Conservation (phyloP, 2,113 vertebrate genomes). For the Suricata suricatta region DNA sequence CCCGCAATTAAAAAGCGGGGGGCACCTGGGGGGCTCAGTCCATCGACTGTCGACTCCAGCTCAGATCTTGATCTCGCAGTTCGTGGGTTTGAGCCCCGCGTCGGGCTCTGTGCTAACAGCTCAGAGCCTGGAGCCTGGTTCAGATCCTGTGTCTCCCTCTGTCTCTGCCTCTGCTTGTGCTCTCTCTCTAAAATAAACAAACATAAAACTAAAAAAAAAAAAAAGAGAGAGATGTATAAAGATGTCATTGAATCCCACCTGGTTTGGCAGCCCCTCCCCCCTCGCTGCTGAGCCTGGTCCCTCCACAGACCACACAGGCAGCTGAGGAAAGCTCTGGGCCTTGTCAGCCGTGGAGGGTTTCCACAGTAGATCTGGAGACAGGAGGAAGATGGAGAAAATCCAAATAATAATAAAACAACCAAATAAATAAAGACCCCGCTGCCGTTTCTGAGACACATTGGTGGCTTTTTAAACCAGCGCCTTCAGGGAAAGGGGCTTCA, state of each 20-base stretch:
- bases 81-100: no score
- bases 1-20: neutral
- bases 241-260: neutral
- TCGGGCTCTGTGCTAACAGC: no score
- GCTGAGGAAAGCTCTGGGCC: neutral
- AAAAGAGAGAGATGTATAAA: neutral
- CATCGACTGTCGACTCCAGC: no score
- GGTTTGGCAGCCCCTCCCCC: neutral
- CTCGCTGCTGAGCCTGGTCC: neutral
- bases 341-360: neutral
- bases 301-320: neutral
- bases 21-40: no score
- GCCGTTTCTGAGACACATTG: neutral
- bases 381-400: neutral
- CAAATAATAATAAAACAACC: neutral
- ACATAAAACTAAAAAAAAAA: no score
- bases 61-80: no score
- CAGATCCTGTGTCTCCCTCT: no score
- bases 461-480: neutral
- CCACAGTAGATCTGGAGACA: slow-evolving; percentile 5
- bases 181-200: no score
- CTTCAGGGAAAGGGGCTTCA: neutral
- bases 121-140: no score
- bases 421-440: neutral
- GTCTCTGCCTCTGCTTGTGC: no score